Base-by-base conservation (phyloP, 2,888 invertebrate genomes). In the Tenthredo notha region DNA sequence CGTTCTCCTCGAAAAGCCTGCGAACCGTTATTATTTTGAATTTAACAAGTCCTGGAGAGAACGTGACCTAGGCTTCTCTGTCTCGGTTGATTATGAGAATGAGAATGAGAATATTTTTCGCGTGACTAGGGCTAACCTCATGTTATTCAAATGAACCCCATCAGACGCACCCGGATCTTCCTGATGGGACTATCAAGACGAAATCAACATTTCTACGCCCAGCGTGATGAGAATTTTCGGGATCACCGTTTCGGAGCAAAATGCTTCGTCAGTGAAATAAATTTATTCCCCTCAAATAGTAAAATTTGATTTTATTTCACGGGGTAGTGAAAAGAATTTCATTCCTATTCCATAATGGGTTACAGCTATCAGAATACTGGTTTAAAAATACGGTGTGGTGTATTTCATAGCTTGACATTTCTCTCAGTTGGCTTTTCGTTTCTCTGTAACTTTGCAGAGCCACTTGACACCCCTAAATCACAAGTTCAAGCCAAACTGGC, bases 1-100 rank as follows among this genome's bases (percentile, higher is more conserved):
- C 94, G 92, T 98, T 97, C 88, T 97, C 97, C 93, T 98, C 97
- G 93, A 98, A 98, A 90, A 98, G 95, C 93, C 98, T 98, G 95
- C n/a, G 2, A 94, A 94, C 85, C 70, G 85, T 40, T 18, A 29
- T 58, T 70, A 78, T 75, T 54, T 58, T 61, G 7, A 67, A 70
- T 33, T 74, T 25, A 74, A 65, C 29, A 50, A 65, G 29, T 2
- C 47, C 54, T 74, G 67, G 75, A 18, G 21, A 84, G 54, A 12
- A 67, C 43, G 43, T 43, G 47, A 65, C 40, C 25, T 43, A 54
- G 15, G 25, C 21, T 65, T 18, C 21, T 25, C n/a, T 15, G 12
- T 9, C 70, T 43, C 15, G 15, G n/a, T 12, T 58, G 50, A 33
- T 67, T 37, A 50, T 54, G 47, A 33, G 54, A 72, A 67, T 40